These are phyloP conservation scores for Bembecia ichneumoniformis DNA, from an alignment of 2,888 invertebrate genomes.

Conservation along the genomic window DNA sequence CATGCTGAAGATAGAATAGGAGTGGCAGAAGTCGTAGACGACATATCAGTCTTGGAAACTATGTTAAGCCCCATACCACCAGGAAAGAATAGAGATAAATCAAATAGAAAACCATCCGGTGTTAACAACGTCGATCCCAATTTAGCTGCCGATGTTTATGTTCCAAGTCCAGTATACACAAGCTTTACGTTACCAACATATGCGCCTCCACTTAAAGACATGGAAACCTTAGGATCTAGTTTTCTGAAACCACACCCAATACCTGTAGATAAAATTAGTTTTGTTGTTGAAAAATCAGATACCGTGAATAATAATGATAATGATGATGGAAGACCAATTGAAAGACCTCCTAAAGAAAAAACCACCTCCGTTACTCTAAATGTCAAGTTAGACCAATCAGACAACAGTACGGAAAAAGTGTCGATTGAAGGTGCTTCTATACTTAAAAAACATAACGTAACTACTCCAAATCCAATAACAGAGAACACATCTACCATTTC, in stretches of 20 bases:
- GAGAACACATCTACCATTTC: slow-evolving; percentile 13
- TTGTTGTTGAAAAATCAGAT: slow-evolving; percentile 43
- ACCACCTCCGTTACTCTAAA: slow-evolving; percentile 56
- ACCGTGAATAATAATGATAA: slow-evolving; percentile 19
- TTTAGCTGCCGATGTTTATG: slow-evolving; percentile 46
- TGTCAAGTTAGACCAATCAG: slow-evolving; percentile 43
- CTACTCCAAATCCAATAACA: slow-evolving; percentile 17
- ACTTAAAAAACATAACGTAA: slow-evolving; percentile 44
- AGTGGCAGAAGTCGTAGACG: slow-evolving; percentile 66
- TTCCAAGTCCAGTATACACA: slow-evolving; percentile 72
- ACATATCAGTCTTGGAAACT: slow-evolving; percentile 57
- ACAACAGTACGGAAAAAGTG: slow-evolving; percentile 51
- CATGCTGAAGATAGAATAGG: slow-evolving; percentile 65
- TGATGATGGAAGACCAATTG: slow-evolving; percentile 54
- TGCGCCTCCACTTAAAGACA: slow-evolving; percentile 72
- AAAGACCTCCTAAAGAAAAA: slow-evolving; percentile 63
- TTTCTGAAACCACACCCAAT: slow-evolving; percentile 77
- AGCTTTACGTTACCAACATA: slow-evolving; percentile 78
- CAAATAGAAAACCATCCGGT: slow-evolving; percentile 35
- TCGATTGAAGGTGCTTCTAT: slow-evolving; percentile 61
- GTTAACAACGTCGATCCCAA: slow-evolving; percentile 42
- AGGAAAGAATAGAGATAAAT: slow-evolving; percentile 37
- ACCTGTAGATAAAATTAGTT: slow-evolving; percentile 76
- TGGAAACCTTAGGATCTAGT: slow-evolving; percentile 74
- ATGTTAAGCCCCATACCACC: slow-evolving; percentile 51